Evolutionary conservation across 2,113 vertebrate species (phyloP).

Genomic region (Petroica traversi): DNA sequence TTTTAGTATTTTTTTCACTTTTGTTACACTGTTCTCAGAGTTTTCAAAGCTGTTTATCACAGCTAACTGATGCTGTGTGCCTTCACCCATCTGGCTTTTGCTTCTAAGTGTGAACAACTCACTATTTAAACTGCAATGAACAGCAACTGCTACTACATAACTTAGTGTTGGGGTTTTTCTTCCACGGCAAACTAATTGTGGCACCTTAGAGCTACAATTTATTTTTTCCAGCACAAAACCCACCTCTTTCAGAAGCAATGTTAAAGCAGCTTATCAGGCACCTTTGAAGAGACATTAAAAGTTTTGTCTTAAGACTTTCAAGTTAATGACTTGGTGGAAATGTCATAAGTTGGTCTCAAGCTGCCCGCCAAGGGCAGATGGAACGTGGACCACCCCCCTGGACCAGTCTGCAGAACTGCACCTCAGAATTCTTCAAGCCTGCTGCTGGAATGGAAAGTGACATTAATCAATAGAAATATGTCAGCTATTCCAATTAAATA

Average conservation of each 20-base stretch:
- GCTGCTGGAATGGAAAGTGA: neutral
- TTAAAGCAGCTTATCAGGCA: neutral
- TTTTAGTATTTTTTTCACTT: slow-evolving; percentile 29
- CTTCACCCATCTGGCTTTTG: neutral
- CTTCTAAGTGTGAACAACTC: neutral
- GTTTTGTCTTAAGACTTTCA: neutral
- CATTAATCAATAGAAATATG: neutral
- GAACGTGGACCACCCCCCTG: neutral
- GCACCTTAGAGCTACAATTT: neutral
- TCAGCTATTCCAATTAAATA: neutral
- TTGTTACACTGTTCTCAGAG: neutral
- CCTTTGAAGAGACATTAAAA: neutral
- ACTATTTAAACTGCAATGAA: neutral
- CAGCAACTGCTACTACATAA: neutral
- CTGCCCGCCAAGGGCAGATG: neutral
- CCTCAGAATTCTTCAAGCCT: neutral
- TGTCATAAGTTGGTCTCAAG: neutral
- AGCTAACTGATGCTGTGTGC: neutral
- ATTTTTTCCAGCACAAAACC: neutral
- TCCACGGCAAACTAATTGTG: neutral
- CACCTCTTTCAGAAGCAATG: neutral
- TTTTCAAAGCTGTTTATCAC: neutral
- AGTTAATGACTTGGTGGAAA: neutral
- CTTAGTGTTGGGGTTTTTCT: neutral
- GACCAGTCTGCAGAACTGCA: neutral